phyloP scores from a whole-genome alignment of 2,888 invertebrate species.

The Drosophila differens region DNA sequence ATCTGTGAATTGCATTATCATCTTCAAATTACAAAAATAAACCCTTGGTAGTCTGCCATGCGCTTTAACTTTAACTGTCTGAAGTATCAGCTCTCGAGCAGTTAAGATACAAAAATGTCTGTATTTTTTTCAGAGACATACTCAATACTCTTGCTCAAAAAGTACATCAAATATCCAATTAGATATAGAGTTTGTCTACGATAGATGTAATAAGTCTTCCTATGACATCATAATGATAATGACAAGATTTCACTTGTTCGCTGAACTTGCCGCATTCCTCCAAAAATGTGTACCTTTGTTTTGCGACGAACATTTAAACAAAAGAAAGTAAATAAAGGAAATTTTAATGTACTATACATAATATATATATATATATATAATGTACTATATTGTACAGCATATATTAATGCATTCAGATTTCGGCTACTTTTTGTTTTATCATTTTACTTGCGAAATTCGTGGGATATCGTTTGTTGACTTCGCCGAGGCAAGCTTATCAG shows the following conservation, averaged over 20 bases:
- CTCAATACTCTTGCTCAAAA: neutral
- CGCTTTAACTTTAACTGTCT: neutral
- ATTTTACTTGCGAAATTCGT: constrained; percentile 1
- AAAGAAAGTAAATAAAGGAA: constrained; percentile 1
- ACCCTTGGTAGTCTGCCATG: constrained; percentile 4
- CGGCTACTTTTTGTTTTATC: constrained; percentile 15
- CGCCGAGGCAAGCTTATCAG: constrained; percentile 44
- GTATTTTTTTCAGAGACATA: neutral
- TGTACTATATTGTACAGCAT: constrained; percentile 2
- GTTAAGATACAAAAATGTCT: constrained; percentile 15
- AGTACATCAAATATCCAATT: neutral
- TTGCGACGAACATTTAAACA: constrained; percentile 40
- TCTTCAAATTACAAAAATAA: neutral
- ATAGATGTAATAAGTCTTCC: neutral
- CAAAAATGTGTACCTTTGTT: constrained; percentile 14
- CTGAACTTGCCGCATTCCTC: neutral
- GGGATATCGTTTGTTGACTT: constrained; percentile 43
- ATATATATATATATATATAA: constrained; percentile 12
- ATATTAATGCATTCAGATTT: constrained; percentile 4
- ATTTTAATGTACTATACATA: constrained; percentile 10
- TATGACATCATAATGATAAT: neutral
- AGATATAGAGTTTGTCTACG: neutral
- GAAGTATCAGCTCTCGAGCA: constrained; percentile 16
- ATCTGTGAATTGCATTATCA: neutral
- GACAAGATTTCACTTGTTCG: neutral